Evolutionary conservation across 2,113 vertebrate species (phyloP).

Genomic region (Jaculus jaculus): DNA sequence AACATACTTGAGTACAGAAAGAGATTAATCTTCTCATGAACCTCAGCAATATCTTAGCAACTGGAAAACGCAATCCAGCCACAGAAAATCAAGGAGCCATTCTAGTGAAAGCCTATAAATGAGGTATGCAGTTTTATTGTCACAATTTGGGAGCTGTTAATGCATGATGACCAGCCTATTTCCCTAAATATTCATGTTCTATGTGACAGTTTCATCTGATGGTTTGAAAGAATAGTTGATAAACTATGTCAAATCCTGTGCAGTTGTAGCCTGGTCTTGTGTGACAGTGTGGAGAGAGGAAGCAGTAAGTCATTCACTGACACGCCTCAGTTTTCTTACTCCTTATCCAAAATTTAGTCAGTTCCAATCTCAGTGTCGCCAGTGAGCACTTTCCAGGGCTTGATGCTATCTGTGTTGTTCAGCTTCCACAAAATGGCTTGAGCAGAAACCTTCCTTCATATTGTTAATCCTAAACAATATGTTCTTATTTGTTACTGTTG

Average conservation of each 20-base stretch:
- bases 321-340: not conserved
- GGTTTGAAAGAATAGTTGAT: constrained; percentile 15
- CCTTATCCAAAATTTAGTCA: not conserved
- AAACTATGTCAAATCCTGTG: not conserved
- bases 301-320: not conserved
- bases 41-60: not conserved
- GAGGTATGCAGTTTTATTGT: not conserved
- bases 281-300: not conserved
- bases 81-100: not conserved
- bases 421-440: not conserved
- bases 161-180: not conserved
- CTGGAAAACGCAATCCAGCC: not conserved
- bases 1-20: not conserved
- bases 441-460: not conserved
- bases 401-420: not conserved
- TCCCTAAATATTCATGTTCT: constrained; percentile 8
- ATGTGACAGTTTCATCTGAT: not conserved
- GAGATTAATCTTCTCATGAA: not conserved
- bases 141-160: constrained; percentile 33
- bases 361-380: not conserved
- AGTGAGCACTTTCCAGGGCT: not conserved
- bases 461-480: constrained; percentile 14
- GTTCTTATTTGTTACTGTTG: constrained; percentile 57
- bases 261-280: not conserved
- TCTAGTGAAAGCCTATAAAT: not conserved